These are phyloP conservation scores for Leptinotarsa tumamoca DNA, from an alignment of 2,888 invertebrate genomes.

Conservation along the genomic window DNA sequence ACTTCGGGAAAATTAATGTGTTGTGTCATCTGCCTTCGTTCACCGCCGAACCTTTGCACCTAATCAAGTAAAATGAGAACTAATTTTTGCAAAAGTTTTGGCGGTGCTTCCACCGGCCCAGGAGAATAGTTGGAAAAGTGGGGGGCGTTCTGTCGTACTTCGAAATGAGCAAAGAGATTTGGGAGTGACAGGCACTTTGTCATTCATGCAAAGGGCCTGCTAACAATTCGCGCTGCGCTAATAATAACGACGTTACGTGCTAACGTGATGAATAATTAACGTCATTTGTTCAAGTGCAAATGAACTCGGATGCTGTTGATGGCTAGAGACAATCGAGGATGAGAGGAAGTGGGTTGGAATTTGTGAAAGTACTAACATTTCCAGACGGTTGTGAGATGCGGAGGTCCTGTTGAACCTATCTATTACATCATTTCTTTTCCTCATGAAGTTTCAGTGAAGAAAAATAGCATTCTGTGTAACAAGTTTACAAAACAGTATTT, in stretches of 20 bases:
- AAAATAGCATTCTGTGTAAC: no score
- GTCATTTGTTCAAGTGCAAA: constrained; percentile 59
- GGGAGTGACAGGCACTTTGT: constrained; percentile 50
- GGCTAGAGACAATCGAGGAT: constrained; percentile 19
- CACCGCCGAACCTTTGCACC: not conserved
- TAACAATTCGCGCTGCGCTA: constrained; percentile 53
- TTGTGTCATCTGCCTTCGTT: not conserved
- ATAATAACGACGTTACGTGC: constrained; percentile 57
- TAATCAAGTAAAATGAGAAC: not conserved
- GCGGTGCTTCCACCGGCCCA: not conserved
- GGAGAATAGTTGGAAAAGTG: constrained; percentile 6
- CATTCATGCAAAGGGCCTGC: constrained; percentile 53
- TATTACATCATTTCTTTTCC: no score
- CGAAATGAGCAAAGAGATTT: constrained; percentile 26
- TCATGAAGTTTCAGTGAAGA: no score
- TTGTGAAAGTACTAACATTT: not conserved
- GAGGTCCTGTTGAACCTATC: no score
- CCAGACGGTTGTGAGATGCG: no score
- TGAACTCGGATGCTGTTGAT: constrained; percentile 48
- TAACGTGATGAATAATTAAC: constrained; percentile 61
- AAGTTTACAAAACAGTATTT: no score
- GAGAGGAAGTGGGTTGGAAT: not conserved
- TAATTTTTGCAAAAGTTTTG: constrained; percentile 2
- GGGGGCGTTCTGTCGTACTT: not conserved
- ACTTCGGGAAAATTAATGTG: not conserved